Evolutionary conservation across 2,797 vertebrate species (phyloP), one percentile per base, ranked within the genome.

Genomic region (Acanthornis magna): DNA sequence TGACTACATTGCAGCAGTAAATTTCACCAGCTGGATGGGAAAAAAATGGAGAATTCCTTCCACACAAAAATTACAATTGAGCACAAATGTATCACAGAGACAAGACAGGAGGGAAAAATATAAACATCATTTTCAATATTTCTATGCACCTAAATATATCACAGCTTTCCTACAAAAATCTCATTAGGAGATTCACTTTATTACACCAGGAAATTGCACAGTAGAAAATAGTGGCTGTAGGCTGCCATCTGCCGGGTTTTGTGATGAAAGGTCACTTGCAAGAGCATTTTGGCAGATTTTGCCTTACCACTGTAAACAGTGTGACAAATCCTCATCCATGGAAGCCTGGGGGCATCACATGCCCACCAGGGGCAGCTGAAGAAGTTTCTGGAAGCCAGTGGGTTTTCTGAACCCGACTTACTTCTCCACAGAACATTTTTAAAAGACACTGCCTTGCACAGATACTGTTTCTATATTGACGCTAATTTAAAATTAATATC

Each of bases 201-300:
- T 84, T 63, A 32, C 40, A 20, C 17, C 18, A 75, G 20, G n/a
- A 43, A 92, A 38, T 20, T 29, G 19, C 34, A n/a, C 40, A 36
- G 53, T n/a, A 68, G 57, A 65, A 93, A 91, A 78, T 54, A 43
- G 65, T 91, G 77, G 85, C 96, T 93, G 22, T 68, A 83, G 91
- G 78, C 93, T 96, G 97, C 97, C 96, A 97, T 85, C 97, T 97
- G 85, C 93, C 0, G 95, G 78, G 72, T 45, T 75, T 30, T 54
- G 34, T 42, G 54, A 60, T 30, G 30, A 92, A 91, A 82, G 16
- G 53, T 58, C 66, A 60, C 65, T 61, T 40, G 38, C 10, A 40
- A 48, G 30, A 8, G 38, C 63, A 66, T 61, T 80, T 86, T 78
- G 36, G 57, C 54, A 50, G 25, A 34, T 29, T 11, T 38, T 3